Base-by-base conservation (phyloP, 2,888 invertebrate species). In the Drosophila testacea region DNA sequence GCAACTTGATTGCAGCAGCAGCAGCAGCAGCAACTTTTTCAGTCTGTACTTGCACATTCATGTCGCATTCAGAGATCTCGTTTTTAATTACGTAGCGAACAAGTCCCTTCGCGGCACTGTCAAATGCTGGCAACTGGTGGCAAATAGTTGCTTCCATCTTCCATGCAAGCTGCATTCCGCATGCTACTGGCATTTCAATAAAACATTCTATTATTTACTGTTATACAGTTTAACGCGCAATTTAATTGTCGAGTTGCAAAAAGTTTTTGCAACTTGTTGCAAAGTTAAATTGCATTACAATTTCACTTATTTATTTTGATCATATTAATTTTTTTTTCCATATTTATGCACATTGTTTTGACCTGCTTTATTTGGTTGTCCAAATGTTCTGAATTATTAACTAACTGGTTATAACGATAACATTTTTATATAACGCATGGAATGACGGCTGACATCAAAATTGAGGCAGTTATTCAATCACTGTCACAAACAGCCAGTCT, bases 181-280 rank as follows among this genome's bases (percentile, higher is more conserved):
- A 66, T 62, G 78, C 66, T 60, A 56, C 44, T 78, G 82, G 57
- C 73, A 71, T 87, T 82, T 75, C 74, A 73, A 87, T 84, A 81
- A 72, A 85, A 59, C 69, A 70, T 83, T 83, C 78, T 70, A 80
- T 83, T 86, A 88, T 83, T 88, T 73, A 73, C 69, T 82, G 77
- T 67, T 85, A 54, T 73, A 72, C 77, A 83, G 88, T 72, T 83
- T 86, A 86, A 81, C 81, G 88, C 83, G 83, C 76, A 67, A 69
- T 79, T 78, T 77, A 75, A 77, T 77, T 87, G 79, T 65, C 62
- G 57, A 57, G 55, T 59, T 57, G 57, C 54, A 66, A 72, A 72
- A 87, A 69, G 73, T 56, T 69, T 27, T 28, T 38, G 56, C 66
- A 85, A 85, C 80, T 88, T 79, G 85, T 88, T 82, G 81, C 77